Evolutionary conservation across 35 echinoderm and acorn worm species (phyloP).

Genomic region (Chiridota heheva): DNA sequence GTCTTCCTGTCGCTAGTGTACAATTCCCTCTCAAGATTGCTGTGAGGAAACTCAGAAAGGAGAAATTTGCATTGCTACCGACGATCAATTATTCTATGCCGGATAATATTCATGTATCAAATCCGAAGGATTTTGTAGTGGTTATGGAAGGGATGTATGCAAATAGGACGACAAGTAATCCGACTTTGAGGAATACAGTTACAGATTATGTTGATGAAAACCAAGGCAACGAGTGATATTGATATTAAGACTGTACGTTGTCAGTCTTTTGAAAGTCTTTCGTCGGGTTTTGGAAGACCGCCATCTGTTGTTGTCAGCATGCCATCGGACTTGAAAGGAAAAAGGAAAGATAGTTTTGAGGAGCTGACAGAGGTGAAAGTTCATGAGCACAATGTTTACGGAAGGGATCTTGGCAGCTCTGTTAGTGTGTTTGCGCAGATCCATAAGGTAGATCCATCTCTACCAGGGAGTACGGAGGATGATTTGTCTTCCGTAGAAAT

Average conservation of each 20-base stretch:
- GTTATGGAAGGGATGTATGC: slow-evolving; percentile 79
- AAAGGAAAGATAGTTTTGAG: slow-evolving; percentile 29
- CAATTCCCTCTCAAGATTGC: slow-evolving; percentile 80
- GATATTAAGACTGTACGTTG: slow-evolving; percentile 65
- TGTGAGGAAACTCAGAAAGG: slow-evolving; percentile 83
- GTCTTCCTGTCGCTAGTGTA: slow-evolving; percentile 72
- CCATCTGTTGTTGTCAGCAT: slow-evolving; percentile 60
- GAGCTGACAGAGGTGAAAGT: slow-evolving; percentile 67
- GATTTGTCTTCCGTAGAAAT: slow-evolving; percentile 48
- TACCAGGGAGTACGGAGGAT: slow-evolving; percentile 58
- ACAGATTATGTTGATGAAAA: slow-evolving; percentile 23
- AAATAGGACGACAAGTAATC: slow-evolving; percentile 80
- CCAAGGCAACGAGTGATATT: slow-evolving; percentile 79
- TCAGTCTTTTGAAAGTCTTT: slow-evolving; percentile 86
- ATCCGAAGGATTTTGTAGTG: slow-evolving; percentile 82
- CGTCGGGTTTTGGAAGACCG: slow-evolving; percentile 47
- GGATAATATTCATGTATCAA: slow-evolving; percentile 77
- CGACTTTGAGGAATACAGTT: slow-evolving; percentile 49
- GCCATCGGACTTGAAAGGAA: slow-evolving; percentile 22
- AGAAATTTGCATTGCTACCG: slow-evolving; percentile 59
- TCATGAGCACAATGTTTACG: background rate
- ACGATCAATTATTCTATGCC: slow-evolving; percentile 86
- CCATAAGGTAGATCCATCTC: background rate
- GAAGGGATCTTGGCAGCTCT: background rate
- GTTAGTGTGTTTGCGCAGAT: slow-evolving; percentile 43